Conservation (phyloP, 1,140 invertebrate genomes). For the Zaprionus nigranus region DNA sequence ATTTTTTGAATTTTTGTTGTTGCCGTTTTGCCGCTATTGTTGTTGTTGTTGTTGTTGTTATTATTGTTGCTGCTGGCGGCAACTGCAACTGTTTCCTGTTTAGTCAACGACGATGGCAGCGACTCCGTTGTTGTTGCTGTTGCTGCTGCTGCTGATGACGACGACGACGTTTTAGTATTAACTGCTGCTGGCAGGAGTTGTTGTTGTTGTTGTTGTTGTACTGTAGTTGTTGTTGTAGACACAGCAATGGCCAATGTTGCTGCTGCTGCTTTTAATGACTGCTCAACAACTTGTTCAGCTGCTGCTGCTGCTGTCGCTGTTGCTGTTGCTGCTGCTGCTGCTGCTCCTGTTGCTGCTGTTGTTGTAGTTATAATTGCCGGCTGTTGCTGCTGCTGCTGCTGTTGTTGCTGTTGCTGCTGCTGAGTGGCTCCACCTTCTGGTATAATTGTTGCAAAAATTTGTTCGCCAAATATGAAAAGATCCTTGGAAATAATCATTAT, state of each 20-base stretch:
- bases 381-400: conserved; percentile 50
- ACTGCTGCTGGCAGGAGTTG: conserved; percentile 46
- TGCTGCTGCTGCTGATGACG: conserved; percentile 11
- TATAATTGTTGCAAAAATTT: conserved; percentile 84
- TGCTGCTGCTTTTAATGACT: conserved; percentile 72
- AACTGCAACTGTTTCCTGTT: conserved; percentile 83
- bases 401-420: conserved; percentile 62
- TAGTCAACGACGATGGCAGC: conserved; percentile 45
- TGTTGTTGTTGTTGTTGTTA: conserved; percentile 23
- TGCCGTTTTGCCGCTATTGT: conserved; percentile 26
- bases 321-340: conserved; percentile 26
- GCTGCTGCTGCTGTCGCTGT: conserved; percentile 51
- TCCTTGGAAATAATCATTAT: conserved; percentile 84
- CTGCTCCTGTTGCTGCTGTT: conserved; percentile 50
- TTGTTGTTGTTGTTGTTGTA: conserved; percentile 51
- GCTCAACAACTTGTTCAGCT: conserved; percentile 81
- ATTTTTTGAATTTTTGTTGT: conserved; percentile 77
- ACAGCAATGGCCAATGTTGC: conserved; percentile 32
- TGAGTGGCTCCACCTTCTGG: conserved; percentile 77
- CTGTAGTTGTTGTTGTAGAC: conserved; percentile 43
- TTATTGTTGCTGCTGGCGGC: conserved; percentile 44
- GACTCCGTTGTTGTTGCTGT: conserved; percentile 4
- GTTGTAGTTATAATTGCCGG: conserved; percentile 55
- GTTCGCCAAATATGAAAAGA: conserved; percentile 84
- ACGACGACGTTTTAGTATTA: conserved; percentile 47